A percentile compares a stretch with the other conserved stretches of the same genome.
Evolutionary conservation across 2,113 vertebrate genomes (phyloP).

Genomic region (Origma solitaria): DNA sequence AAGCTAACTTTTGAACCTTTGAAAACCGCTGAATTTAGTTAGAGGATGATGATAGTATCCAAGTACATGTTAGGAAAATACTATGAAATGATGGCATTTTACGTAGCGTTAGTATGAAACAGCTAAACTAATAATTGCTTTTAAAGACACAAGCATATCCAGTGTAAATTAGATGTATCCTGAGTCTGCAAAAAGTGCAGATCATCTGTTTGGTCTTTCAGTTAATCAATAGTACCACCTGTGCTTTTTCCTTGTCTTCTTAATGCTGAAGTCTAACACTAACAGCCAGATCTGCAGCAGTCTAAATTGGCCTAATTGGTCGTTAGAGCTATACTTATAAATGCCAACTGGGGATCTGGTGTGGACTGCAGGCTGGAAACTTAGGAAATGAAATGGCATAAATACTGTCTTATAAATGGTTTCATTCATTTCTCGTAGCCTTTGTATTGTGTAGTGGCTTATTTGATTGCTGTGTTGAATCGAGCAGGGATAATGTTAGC

Average conservation of each 20-base stretch:
- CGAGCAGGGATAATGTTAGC: neutral
- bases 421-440: neutral
- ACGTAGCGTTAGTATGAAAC: neutral
- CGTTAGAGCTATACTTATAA: constrained; percentile 24
- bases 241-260: constrained; percentile 30
- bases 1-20: neutral
- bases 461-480: neutral
- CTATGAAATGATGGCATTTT: neutral
- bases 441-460: neutral
- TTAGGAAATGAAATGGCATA: neutral
- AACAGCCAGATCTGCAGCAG: neutral
- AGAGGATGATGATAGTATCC: neutral
- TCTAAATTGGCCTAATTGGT: constrained; percentile 28
- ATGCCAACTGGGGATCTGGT: neutral
- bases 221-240: constrained; percentile 11
- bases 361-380: neutral
- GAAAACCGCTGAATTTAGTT: neutral
- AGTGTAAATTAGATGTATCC: neutral
- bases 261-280: neutral
- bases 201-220: neutral
- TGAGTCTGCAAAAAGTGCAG: neutral
- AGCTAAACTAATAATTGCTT: neutral
- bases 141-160: neutral
- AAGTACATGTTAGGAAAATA: neutral
- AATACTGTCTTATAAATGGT: neutral